A percentile compares a stretch with the other conserved stretches of the same genome.
Evolutionary conservation across 1,140 invertebrate species (phyloP).

Genomic region (Agrypnia vestita): DNA sequence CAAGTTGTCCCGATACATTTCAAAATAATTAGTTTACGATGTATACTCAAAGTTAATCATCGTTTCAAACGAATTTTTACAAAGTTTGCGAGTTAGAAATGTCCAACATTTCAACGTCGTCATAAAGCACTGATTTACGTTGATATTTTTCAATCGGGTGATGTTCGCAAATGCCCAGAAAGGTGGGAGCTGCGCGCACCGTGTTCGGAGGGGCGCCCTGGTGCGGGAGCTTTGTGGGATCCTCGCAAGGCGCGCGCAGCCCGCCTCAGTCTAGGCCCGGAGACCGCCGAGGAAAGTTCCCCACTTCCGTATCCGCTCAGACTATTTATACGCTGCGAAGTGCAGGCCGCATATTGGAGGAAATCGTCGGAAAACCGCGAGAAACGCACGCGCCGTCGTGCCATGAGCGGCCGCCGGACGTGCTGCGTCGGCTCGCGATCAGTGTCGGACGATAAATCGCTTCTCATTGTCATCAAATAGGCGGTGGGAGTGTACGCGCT

Average conservation of each 20-base stretch:
- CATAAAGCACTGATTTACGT: too few relatives aligned
- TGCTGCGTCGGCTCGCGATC: not conserved
- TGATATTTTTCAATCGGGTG: too few relatives aligned
- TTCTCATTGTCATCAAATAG: slow-evolving; percentile 16
- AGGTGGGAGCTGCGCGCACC: not conserved
- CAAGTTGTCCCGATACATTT: too few relatives aligned
- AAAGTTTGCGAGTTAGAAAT: too few relatives aligned
- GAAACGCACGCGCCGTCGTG: not conserved
- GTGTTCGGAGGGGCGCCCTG: not conserved
- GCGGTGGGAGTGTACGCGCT: slow-evolving; percentile 24
- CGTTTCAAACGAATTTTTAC: too few relatives aligned
- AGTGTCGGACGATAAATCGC: not conserved
- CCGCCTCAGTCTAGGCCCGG: slow-evolving; percentile 32
- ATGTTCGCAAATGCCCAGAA: not conserved
- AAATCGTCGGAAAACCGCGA: not conserved
- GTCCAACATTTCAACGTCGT: too few relatives aligned
- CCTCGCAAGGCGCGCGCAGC: slow-evolving; percentile 15
- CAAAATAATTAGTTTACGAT: too few relatives aligned
- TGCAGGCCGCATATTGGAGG: slow-evolving; percentile 17
- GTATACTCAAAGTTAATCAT: too few relatives aligned
- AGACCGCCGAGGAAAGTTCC: slow-evolving; percentile 25
- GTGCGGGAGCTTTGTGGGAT: not conserved
- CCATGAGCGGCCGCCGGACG: not conserved
- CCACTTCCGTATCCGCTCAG: slow-evolving; percentile 31
- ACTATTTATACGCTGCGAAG: slow-evolving; percentile 31